phyloP scores from a whole-genome alignment of 2,888 invertebrate species.

The Coecobrya sp. region DNA sequence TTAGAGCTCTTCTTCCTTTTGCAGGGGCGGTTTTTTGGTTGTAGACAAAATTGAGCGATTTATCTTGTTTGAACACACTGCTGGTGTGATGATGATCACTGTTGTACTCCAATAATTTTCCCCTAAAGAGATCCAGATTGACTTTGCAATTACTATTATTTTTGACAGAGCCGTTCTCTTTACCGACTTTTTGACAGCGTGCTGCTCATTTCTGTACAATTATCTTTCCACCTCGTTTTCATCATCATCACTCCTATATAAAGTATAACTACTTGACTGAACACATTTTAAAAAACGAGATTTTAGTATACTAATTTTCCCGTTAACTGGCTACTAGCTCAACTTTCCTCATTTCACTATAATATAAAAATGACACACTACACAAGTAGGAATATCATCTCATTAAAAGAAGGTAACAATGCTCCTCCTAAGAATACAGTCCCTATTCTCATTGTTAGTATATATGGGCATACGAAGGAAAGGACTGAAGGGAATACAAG shows the following conservation, averaged over 20 bases:
- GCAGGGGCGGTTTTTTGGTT: no score
- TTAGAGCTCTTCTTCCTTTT: neutral
- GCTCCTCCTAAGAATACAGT: no score
- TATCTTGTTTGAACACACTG: constrained; percentile 23
- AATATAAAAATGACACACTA: no score
- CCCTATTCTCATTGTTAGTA: no score
- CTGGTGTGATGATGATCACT: neutral
- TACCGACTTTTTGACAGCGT: no score
- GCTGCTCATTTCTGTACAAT: neutral
- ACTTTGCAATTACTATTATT: neutral
- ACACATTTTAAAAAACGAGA: neutral
- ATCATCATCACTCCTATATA: neutral
- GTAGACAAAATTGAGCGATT: neutral
- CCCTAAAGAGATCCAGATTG: neutral
- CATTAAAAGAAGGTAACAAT: no score
- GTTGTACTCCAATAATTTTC: neutral
- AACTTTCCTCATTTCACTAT: no score
- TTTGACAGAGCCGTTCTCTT: neutral
- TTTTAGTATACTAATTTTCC: no score
- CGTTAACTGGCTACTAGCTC: no score
- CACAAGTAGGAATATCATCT: no score
- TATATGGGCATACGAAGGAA: no score
- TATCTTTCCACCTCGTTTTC: neutral
- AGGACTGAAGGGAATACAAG: no score
- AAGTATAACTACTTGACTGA: neutral